phyloP scores from a whole-genome alignment of 1,140 invertebrate genomes.

The Cydia strobilella region DNA sequence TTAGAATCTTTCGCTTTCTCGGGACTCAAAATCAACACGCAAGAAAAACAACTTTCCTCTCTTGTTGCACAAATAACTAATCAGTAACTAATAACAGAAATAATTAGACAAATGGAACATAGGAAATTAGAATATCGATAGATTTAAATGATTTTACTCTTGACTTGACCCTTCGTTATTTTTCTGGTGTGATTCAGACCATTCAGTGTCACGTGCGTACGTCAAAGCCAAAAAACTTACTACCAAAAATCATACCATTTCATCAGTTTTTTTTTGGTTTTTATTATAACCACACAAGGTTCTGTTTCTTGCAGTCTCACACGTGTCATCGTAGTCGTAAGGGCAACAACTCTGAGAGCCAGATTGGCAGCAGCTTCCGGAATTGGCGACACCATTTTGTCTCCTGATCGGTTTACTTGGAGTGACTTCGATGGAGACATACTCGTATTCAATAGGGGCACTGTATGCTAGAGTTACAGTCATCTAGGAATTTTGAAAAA shows the following conservation, averaged over 20 bases:
- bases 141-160: too few relatives aligned
- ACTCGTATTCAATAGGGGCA: conserved; percentile 2
- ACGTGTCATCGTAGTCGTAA: neutral
- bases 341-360: neutral
- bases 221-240: neutral
- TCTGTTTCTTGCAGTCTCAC: neutral
- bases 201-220: neutral
- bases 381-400: neutral
- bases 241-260: neutral
- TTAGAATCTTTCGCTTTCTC: too few relatives aligned
- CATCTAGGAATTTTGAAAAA: neutral
- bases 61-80: too few relatives aligned
- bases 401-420: neutral
- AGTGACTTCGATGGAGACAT: neutral
- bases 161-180: too few relatives aligned
- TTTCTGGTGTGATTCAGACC: too few relatives aligned
- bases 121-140: too few relatives aligned
- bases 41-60: too few relatives aligned
- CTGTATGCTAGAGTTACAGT: neutral
- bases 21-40: too few relatives aligned
- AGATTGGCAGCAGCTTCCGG: neutral
- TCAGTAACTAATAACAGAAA: too few relatives aligned
- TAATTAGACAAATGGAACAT: too few relatives aligned
- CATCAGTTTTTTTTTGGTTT: neutral
- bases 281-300: neutral